phyloP scores from a whole-genome alignment of 2,113 vertebrate genomes.

The Colistium nudipinnis region DNA sequence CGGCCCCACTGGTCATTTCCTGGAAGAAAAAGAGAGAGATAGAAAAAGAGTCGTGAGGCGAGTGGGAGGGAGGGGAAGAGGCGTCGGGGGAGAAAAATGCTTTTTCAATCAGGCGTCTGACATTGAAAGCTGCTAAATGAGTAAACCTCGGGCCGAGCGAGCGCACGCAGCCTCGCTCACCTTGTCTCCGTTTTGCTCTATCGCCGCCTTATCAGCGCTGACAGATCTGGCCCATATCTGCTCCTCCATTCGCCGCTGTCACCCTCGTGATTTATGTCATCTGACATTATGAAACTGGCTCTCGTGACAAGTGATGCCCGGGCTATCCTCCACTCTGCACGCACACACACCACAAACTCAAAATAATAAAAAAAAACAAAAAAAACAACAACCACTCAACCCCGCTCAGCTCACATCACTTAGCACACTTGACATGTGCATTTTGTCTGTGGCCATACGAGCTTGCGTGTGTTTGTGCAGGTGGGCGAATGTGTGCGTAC shows the following conservation, averaged over 20 bases:
- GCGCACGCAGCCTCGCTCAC: constrained; percentile 13
- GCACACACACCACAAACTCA: constrained; percentile 45
- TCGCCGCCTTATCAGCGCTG: constrained; percentile 51
- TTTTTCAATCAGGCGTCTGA: constrained; percentile 45
- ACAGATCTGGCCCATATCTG: constrained; percentile 73
- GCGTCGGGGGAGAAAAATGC: neutral
- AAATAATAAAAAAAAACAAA: too few species aligned
- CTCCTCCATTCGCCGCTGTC: constrained; percentile 68
- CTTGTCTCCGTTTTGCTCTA: constrained; percentile 38
- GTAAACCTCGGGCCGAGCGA: constrained; percentile 43
- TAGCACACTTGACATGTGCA: constrained; percentile 20
- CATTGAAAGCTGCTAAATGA: constrained; percentile 55
- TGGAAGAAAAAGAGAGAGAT: constrained; percentile 30
- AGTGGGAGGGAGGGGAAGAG: constrained; percentile 47
- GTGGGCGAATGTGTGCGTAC: constrained; percentile 2
- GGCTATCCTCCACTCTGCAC: constrained; percentile 40
- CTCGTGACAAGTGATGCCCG: constrained; percentile 63
- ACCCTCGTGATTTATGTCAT: constrained; percentile 74
- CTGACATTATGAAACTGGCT: constrained; percentile 75
- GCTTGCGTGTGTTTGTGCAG: neutral
- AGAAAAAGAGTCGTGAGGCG: constrained; percentile 36
- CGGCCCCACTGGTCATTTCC: constrained; percentile 45
- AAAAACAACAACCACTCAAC: constrained; percentile 50
- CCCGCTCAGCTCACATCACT: constrained; percentile 34
- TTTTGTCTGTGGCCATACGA: neutral